These are phyloP conservation scores for Biston stratarius DNA, from an alignment of 2,888 invertebrate species.

Conservation along the genomic window DNA sequence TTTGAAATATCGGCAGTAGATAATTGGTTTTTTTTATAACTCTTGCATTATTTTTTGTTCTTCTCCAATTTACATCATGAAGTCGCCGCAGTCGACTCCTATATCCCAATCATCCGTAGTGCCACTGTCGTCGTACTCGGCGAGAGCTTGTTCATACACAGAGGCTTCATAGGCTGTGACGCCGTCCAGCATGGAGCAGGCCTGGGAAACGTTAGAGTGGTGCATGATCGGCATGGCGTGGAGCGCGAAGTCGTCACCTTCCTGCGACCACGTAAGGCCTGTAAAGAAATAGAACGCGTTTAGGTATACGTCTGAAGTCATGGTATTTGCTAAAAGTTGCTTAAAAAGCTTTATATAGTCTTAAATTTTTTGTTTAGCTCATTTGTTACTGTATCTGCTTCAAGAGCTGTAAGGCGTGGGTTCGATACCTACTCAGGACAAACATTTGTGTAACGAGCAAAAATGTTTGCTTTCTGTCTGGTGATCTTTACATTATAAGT, in stretches of 20 bases:
- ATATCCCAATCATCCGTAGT: conserved; percentile 89
- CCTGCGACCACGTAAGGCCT: conserved; percentile 89
- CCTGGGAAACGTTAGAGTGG: conserved; percentile 87
- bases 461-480: too few species aligned
- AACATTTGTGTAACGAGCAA: too few species aligned
- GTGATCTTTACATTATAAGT: too few species aligned
- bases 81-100: conserved; percentile 90
- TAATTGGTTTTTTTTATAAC: not conserved
- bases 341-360: too few species aligned
- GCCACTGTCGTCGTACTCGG: conserved; percentile 85
- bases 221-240: conserved; percentile 89
- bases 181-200: conserved; percentile 84
- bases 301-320: too few species aligned
- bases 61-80: conserved; percentile 86
- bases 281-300: conserved; percentile 49
- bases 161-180: conserved; percentile 88
- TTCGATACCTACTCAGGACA: too few species aligned
- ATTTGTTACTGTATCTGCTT: too few species aligned
- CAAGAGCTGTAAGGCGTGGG: too few species aligned
- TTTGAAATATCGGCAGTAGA: too few species aligned
- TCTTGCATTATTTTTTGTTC: not conserved
- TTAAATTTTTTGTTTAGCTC: too few species aligned
- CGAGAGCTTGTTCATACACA: conserved; percentile 86
- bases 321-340: too few species aligned
- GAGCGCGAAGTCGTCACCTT: conserved; percentile 88